These are phyloP conservation scores for Daubentonia madagascariensis DNA, from an alignment of 2,113 vertebrate genomes.

Conservation along the genomic window DNA sequence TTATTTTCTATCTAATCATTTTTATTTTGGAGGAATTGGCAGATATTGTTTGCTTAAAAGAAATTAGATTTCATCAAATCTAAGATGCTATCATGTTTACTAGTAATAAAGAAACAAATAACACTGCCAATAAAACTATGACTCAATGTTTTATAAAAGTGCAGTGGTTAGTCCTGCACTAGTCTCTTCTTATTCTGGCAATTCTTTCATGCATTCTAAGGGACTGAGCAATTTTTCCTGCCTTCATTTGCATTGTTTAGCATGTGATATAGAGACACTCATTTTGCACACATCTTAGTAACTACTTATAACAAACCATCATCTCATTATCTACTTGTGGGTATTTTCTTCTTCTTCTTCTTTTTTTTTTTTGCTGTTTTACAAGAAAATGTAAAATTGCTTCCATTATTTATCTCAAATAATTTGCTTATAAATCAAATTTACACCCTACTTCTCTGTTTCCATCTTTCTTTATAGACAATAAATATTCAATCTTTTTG, in stretches of 20 bases:
- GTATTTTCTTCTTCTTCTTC: not conserved
- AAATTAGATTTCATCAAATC: not conserved
- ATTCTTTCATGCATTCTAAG: not conserved
- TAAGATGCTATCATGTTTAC: not conserved
- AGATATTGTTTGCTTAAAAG: not conserved
- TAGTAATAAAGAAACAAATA: not conserved
- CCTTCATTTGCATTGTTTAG: not conserved
- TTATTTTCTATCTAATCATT: not conserved
- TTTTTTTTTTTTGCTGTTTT: not conserved
- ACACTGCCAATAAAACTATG: not conserved
- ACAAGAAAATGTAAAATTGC: not conserved
- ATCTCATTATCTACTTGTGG: not conserved
- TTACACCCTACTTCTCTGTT: not conserved
- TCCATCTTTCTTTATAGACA: not conserved
- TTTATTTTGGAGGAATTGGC: not conserved
- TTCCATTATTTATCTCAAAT: slow-evolving; percentile 5
- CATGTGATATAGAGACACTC: not conserved
- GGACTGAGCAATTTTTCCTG: not conserved
- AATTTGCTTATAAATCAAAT: slow-evolving; percentile 24
- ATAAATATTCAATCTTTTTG: not conserved
- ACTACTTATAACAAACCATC: not conserved
- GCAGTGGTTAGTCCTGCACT: not conserved
- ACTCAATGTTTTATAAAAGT: not conserved
- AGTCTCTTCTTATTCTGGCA: not conserved
- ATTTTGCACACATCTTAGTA: not conserved